Evolutionary conservation across 2,888 invertebrate genomes (phyloP).

Genomic region (Coenonympha glycerion): DNA sequence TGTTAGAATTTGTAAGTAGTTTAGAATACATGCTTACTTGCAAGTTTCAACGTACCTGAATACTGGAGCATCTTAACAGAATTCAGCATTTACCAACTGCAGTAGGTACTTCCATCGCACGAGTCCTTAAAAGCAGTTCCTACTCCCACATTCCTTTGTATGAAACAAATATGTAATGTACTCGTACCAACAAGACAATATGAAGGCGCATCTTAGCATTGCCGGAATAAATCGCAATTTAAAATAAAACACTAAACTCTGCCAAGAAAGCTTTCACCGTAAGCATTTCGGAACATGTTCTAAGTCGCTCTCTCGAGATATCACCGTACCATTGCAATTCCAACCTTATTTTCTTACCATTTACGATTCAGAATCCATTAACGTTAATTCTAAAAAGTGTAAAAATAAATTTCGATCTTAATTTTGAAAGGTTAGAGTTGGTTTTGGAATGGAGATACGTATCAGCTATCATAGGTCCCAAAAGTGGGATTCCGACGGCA

Average conservation of each 20-base stretch:
- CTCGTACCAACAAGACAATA: too few relatives aligned
- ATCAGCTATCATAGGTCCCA: constrained; percentile 42
- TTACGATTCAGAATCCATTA: constrained; percentile 5
- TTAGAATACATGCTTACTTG: background rate
- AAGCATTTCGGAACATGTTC: constrained; percentile 61
- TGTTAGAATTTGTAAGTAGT: background rate
- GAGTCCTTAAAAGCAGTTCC: constrained; percentile 1
- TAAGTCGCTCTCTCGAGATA: constrained; percentile 61
- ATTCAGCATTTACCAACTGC: background rate
- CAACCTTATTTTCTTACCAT: constrained; percentile 28
- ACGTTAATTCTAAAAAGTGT: constrained; percentile 24
- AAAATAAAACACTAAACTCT: constrained; percentile 59
- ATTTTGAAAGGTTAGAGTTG: constrained; percentile 29
- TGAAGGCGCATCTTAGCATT: constrained; percentile 26
- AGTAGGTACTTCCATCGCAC: background rate
- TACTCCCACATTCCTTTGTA: constrained; percentile 10
- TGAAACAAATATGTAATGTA: constrained; percentile 13
- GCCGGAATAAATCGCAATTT: constrained; percentile 58
- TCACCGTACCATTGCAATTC: constrained; percentile 31
- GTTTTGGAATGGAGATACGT: constrained; percentile 27
- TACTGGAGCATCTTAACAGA: background rate
- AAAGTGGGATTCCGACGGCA: constrained; percentile 43
- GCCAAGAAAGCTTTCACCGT: constrained; percentile 68
- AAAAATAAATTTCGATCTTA: constrained; percentile 37
- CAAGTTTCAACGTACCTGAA: background rate